Evolutionary conservation across 2,113 vertebrate genomes (phyloP), one percentile per base, ranked within the genome.

Genomic region (Lagopus leucura): DNA sequence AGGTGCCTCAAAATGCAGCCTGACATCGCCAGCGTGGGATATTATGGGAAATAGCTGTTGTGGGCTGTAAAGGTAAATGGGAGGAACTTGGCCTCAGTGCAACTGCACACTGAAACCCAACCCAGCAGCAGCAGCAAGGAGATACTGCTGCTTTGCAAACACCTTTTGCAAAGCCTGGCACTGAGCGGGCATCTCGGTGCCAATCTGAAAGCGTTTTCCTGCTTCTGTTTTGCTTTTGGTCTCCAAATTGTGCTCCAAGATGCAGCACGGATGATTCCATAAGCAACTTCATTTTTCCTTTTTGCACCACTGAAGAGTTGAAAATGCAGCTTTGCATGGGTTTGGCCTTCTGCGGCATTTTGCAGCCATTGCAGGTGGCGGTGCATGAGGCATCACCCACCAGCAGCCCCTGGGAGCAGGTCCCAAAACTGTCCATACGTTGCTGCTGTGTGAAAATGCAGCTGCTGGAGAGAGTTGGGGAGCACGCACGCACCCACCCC

Each of bases 401-500:
- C 11, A 3, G 36, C 32, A 18, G 5, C 27, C 34, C 16, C 38
- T 0, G 1, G 42, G 48, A 3, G 14, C 45, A 2, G n/a, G 74
- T 34, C 32, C 13, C 52, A 19, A 1, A 2, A 4, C 1, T 2
- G 16, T 8, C 9, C 52, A 12, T 3, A 30, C 18, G 5, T 2
- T 10, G 2, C 12, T 7, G 30, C 63, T 30, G 27, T 54, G 15
- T 28, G 27, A 28, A 19, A 55, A 4, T 1, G 67, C 6, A 42
- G 52, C 16, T 4, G 25, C 32, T 2, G 7, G 36, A n/a, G 6
- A 28, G 12, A 22, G 14, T 2, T 4, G 2, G 34, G 30, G 45
- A 25, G 17, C 15, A 8, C 0, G 16, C 47, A 16, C 1, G 2
- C 0, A 7, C 8, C 38, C 25, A 22, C 25, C 40, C 28, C 40